phyloP scores from a whole-genome alignment of 1,140 invertebrate species.

The Oedothorax gibbosus region DNA sequence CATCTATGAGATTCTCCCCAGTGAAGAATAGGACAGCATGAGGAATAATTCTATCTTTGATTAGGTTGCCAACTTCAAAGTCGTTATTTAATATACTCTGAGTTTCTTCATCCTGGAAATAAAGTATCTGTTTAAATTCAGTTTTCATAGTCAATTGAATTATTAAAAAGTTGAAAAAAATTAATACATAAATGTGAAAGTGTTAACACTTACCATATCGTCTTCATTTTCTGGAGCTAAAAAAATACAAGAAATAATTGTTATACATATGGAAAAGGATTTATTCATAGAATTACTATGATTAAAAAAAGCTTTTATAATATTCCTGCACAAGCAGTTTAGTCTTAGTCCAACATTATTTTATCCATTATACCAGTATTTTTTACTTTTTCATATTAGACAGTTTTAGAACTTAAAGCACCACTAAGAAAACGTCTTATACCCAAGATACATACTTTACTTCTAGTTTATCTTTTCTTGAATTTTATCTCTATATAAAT shows the following conservation, averaged over 20 bases:
- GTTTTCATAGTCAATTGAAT: background rate
- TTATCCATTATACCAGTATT: too few relatives aligned
- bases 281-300: too few relatives aligned
- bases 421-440: too few relatives aligned
- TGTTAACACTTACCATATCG: constrained; percentile 51
- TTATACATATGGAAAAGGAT: background rate
- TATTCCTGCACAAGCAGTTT: too few relatives aligned
- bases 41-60: constrained; percentile 91
- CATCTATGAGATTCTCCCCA: constrained; percentile 70
- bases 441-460: too few relatives aligned
- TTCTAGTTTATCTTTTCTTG: too few relatives aligned
- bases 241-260: constrained; percentile 57
- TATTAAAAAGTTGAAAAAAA: too few relatives aligned
- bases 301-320: too few relatives aligned
- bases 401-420: too few relatives aligned
- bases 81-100: constrained; percentile 86
- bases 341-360: too few relatives aligned
- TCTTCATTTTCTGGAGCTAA: constrained; percentile 66
- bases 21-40: constrained; percentile 94
- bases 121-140: background rate
- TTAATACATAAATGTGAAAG: background rate
- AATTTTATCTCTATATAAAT: too few relatives aligned
- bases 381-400: too few relatives aligned
- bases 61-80: constrained; percentile 98
- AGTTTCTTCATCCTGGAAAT: constrained; percentile 75